Conservation (phyloP, 2,113 vertebrate genomes). For the Oncorhynchus masou region DNA sequence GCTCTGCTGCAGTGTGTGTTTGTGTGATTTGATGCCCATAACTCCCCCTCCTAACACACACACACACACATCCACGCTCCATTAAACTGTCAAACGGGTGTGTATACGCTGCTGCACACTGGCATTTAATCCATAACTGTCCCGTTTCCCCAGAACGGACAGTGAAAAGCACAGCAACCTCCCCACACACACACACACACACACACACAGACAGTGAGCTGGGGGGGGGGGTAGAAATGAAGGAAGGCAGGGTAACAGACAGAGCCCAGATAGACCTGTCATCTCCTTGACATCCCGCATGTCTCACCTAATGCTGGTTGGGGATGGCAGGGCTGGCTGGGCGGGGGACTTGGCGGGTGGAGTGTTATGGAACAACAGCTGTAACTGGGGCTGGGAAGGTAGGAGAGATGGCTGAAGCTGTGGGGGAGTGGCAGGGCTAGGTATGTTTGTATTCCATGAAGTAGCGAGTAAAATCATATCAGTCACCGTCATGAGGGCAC, state of each 20-base stretch:
- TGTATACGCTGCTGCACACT: conserved; percentile 29
- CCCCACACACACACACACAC: conserved; percentile 15
- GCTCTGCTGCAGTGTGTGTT: conserved; percentile 36
- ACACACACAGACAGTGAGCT: conserved; percentile 17
- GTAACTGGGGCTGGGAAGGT: neutral
- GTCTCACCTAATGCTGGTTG: conserved; percentile 50
- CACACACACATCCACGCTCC: conserved; percentile 26
- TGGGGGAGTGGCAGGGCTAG: neutral
- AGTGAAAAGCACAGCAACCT: conserved; percentile 40
- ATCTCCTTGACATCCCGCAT: conserved; percentile 62
- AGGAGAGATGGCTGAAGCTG: neutral
- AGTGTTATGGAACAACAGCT: conserved; percentile 29
- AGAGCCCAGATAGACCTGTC: conserved; percentile 69
- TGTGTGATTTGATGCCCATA: conserved; percentile 20
- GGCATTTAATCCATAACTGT: conserved; percentile 57
- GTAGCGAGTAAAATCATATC: too few relatives aligned
- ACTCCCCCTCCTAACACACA: neutral
- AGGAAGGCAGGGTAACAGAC: conserved; percentile 60
- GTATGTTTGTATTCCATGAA: neutral
- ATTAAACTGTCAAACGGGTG: conserved; percentile 47
- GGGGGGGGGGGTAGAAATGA: conserved; percentile 45
- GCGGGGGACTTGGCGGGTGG: conserved; percentile 19
- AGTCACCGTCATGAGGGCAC: neutral
- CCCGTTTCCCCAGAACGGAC: conserved; percentile 49
- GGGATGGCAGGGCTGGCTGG: conserved; percentile 25